Conservation (phyloP, 2,797 vertebrate genomes). For the Hoplostethus mediterraneus region DNA sequence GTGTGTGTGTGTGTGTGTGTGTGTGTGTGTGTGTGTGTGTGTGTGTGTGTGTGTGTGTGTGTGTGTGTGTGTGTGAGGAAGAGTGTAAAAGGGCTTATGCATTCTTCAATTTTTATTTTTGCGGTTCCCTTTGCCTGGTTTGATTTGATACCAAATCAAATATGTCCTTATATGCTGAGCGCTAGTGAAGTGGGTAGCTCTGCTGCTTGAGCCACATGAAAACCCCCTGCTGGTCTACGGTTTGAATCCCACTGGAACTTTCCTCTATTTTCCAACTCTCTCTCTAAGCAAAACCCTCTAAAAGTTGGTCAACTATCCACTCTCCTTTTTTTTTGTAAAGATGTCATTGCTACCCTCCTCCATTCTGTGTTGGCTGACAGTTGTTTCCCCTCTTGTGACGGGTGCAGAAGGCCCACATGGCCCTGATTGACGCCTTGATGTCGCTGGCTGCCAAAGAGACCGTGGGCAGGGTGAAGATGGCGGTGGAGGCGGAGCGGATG, state of each 20-base stretch:
- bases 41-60: slow-evolving; percentile 69
- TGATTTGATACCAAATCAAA: background rate
- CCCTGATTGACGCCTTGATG: slow-evolving; percentile 92
- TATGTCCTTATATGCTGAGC: background rate
- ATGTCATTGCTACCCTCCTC: background rate
- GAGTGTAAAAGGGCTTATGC: no score
- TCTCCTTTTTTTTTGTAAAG: no score
- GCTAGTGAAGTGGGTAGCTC: no score
- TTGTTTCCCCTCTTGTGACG: slow-evolving; percentile 25
- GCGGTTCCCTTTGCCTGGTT: background rate
- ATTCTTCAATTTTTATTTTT: no score
- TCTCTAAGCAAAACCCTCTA: no score
- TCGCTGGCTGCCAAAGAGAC: slow-evolving; percentile 85
- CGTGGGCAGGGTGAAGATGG: slow-evolving; percentile 82
- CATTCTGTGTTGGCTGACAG: background rate
- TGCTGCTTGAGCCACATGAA: no score
- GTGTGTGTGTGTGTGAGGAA: background rate
- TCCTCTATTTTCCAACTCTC: no score
- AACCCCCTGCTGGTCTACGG: no score
- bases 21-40: slow-evolving; percentile 82
- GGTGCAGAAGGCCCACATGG: slow-evolving; percentile 88
- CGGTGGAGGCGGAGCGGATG: slow-evolving; percentile 81
- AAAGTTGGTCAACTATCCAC: no score
- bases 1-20: slow-evolving; percentile 69
- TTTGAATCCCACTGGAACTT: no score